Evolutionary conservation across 2,888 invertebrate genomes (phyloP).

Genomic region (Pseudococcus jackbeardsleyi): DNA sequence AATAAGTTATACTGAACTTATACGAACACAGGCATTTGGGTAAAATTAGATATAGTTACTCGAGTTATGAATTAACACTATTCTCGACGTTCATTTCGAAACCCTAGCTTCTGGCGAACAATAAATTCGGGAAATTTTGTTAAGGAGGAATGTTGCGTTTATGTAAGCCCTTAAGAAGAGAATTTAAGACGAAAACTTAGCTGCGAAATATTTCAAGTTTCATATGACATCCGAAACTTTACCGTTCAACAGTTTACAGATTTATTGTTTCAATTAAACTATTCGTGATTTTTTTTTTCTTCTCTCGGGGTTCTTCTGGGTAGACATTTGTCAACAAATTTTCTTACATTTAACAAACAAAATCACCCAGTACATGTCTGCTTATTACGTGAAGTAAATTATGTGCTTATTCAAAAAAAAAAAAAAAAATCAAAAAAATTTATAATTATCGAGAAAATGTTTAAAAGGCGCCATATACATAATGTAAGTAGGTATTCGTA

Average conservation of each 20-base stretch:
- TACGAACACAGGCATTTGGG: too few relatives aligned
- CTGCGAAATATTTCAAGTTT: conserved; percentile 31
- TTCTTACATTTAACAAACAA: background rate
- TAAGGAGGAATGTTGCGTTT: background rate
- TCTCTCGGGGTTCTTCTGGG: background rate
- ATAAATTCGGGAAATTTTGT: conserved; percentile 9
- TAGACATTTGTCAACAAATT: background rate
- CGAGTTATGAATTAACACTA: background rate
- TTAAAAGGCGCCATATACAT: background rate
- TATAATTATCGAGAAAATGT: background rate
- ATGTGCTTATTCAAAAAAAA: background rate
- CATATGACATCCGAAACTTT: conserved; percentile 21
- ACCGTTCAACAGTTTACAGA: background rate
- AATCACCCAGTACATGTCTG: too few relatives aligned
- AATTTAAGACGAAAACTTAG: conserved; percentile 36
- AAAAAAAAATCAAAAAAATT: background rate
- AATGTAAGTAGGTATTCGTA: background rate
- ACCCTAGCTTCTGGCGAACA: background rate
- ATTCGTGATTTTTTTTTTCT: background rate
- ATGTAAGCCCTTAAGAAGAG: conserved; percentile 3
- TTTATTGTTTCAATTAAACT: conserved; percentile 32
- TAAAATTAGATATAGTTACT: too few relatives aligned
- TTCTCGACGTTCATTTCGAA: background rate
- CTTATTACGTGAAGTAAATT: too few relatives aligned
- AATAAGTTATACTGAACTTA: too few relatives aligned